Conservation (phyloP, 2,888 invertebrate genomes). For the Mimumesa dahlbomi region DNA sequence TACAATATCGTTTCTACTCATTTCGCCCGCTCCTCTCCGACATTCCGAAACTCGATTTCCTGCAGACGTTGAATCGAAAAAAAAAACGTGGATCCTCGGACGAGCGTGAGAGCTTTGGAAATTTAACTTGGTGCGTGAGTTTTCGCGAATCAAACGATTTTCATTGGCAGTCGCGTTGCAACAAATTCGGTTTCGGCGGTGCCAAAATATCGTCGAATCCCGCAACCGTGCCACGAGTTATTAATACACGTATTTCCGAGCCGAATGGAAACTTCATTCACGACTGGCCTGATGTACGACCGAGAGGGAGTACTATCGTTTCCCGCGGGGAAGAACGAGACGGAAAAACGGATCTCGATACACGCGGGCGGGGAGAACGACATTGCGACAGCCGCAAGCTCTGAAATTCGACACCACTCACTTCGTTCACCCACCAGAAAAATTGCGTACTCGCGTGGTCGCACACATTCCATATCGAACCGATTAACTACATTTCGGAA, state of each 20-base stretch:
- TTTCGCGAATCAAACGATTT: slow-evolving; percentile 15
- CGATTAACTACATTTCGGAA: no score
- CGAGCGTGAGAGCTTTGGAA: no score
- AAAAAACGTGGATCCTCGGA: no score
- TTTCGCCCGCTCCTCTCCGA: no score
- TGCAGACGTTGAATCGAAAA: no score
- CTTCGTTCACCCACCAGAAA: slow-evolving; percentile 5
- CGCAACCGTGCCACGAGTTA: slow-evolving; percentile 77
- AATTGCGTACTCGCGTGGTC: slow-evolving; percentile 11
- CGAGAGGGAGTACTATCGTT: slow-evolving; percentile 8
- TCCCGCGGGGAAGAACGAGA: slow-evolving; percentile 3
- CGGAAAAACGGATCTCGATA: slow-evolving; percentile 11
- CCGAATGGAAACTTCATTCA: slow-evolving; percentile 72
- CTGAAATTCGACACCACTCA: slow-evolving; percentile 56
- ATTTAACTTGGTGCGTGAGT: no score
- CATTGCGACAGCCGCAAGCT: slow-evolving; percentile 39
- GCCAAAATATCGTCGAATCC: slow-evolving; percentile 74
- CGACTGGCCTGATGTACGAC: slow-evolving; percentile 32
- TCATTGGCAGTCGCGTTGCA: slow-evolving; percentile 16
- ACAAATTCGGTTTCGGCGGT: slow-evolving; percentile 44
- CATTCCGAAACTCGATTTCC: neutral
- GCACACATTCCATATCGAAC: no score
- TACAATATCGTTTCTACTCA: no score
- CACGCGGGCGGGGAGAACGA: neutral
- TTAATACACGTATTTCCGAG: slow-evolving; percentile 75